These are phyloP conservation scores for Helicolenus hilgendorfi DNA, from an alignment of 2,797 vertebrate species.

Conservation along the genomic window DNA sequence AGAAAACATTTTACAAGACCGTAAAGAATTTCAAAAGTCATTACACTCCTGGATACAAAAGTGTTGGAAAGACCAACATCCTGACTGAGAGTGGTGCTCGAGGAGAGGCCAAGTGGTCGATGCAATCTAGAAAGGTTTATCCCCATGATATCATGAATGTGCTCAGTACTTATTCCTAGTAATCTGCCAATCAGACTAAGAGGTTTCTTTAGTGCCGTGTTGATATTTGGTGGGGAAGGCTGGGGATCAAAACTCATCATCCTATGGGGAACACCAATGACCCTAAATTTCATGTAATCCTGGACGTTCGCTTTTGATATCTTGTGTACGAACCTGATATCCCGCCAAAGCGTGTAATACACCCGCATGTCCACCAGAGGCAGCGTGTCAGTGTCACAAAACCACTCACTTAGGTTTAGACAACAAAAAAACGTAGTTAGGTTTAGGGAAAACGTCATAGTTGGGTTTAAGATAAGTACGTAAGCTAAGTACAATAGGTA, in stretches of 20 bases:
- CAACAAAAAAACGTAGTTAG: too few species aligned
- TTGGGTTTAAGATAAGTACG: too few species aligned
- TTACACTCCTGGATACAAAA: neutral
- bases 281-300: neutral
- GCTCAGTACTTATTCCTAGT: neutral
- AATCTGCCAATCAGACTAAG: neutral
- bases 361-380: too few species aligned
- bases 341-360: too few species aligned
- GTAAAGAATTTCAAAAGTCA: neutral
- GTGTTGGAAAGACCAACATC: neutral
- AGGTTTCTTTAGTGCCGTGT: neutral
- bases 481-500: too few species aligned
- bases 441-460: too few species aligned
- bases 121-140: neutral
- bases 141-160: neutral
- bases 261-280: neutral
- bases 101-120: neutral
- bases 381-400: too few species aligned
- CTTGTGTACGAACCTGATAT: neutral
- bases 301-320: neutral
- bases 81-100: neutral
- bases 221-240: neutral
- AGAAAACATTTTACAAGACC: neutral
- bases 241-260: neutral
- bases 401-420: too few species aligned